These are phyloP conservation scores for Nylanderia fulva DNA, from an alignment of 1,140 invertebrate species.

Conservation along the genomic window DNA sequence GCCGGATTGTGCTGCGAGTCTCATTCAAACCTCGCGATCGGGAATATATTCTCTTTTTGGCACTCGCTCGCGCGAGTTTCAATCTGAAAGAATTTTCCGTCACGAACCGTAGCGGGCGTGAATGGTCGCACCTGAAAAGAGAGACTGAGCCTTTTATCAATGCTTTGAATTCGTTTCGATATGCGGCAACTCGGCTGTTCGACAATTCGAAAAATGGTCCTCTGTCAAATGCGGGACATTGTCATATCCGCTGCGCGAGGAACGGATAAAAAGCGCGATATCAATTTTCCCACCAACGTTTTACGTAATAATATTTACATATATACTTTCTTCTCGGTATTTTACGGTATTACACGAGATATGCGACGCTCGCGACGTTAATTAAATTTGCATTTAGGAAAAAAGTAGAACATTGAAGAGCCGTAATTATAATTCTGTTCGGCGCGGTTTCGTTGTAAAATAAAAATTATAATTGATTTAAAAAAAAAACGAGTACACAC, in stretches of 20 bases:
- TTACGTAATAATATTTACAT: conserved; percentile 16
- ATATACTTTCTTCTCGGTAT: background rate
- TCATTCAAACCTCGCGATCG: conserved; percentile 25
- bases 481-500: conserved; percentile 8
- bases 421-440: no score
- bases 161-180: conserved; percentile 36
- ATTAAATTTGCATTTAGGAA: conserved; percentile 2
- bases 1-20: background rate
- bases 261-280: background rate
- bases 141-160: conserved; percentile 41
- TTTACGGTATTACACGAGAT: background rate
- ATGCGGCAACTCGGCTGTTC: background rate
- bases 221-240: conserved; percentile 26
- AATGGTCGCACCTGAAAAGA: conserved; percentile 50
- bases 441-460: background rate
- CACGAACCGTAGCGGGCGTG: conserved; percentile 14
- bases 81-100: conserved; percentile 51
- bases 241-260: background rate
- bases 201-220: conserved; percentile 45
- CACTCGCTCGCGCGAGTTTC: conserved; percentile 29
- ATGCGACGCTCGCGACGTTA: background rate
- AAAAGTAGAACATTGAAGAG: background rate
- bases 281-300: background rate
- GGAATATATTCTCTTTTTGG: conserved; percentile 36
- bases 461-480: conserved; percentile 4